Conservation (phyloP, 2,888 invertebrate genomes). For the Sinelater perroti region DNA sequence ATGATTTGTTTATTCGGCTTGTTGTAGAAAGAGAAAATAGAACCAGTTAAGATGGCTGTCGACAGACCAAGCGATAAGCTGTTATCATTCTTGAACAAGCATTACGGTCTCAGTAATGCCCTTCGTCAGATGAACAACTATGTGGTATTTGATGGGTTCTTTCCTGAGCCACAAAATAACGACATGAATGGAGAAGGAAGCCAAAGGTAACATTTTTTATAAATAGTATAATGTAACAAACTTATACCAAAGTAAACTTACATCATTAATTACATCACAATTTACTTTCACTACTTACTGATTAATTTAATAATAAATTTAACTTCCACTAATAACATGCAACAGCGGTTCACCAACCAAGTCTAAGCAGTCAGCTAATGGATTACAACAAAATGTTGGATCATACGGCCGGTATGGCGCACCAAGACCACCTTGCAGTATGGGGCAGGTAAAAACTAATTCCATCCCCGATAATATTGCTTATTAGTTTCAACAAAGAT, state of each 20-base stretch:
- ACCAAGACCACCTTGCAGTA: slow-evolving; percentile 70
- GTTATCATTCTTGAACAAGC: slow-evolving; percentile 82
- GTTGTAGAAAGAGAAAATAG: slow-evolving; percentile 72
- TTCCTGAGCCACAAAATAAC: slow-evolving; percentile 55
- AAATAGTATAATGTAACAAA: too few species aligned
- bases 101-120: slow-evolving; percentile 73
- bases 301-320: slow-evolving; percentile 24
- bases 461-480: not conserved
- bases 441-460: slow-evolving; percentile 67
- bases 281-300: too few species aligned
- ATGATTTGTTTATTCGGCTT: not conserved
- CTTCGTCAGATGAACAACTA: slow-evolving; percentile 89
- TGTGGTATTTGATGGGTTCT: slow-evolving; percentile 86
- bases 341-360: slow-evolving; percentile 34
- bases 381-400: slow-evolving; percentile 55
- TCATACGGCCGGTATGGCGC: slow-evolving; percentile 70
- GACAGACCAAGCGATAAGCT: slow-evolving; percentile 94
- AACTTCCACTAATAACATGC: slow-evolving; percentile 37
- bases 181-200: slow-evolving; percentile 23
- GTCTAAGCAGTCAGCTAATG: slow-evolving; percentile 54
- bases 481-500: not conserved
- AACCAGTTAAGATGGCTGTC: slow-evolving; percentile 82
- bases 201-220: slow-evolving; percentile 40
- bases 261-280: not conserved
- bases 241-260: too few species aligned